Conservation (phyloP, 37 sponge, comb jelly and placozoan species). For the Petrosia ficiformis region DNA sequence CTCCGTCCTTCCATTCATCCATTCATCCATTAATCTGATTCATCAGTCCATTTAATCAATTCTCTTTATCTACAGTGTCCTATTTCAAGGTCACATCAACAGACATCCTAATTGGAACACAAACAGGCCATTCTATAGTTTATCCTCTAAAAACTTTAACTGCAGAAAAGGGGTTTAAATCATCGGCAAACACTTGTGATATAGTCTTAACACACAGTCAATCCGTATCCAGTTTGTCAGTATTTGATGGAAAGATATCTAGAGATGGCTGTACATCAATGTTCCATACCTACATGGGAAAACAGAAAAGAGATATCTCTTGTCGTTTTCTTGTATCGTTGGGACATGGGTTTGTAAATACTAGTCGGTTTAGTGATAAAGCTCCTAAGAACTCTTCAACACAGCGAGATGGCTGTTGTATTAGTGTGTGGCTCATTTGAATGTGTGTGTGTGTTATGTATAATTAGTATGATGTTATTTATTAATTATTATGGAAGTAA, state of each 20-base stretch:
- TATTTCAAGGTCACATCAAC: neutral
- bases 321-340: constrained; percentile 37
- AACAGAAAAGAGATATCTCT: neutral
- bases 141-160: too few species aligned
- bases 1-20: too few species aligned
- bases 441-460: neutral
- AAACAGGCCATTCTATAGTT: neutral
- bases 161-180: too few species aligned
- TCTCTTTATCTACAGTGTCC: neutral
- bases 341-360: constrained; percentile 33
- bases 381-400: neutral
- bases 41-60: neutral
- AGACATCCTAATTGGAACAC: neutral
- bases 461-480: too few species aligned
- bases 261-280: constrained; percentile 37
- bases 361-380: neutral
- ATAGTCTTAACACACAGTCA: neutral
- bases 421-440: neutral
- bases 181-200: too few species aligned
- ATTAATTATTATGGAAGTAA: too few species aligned
- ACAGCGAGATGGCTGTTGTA: too few species aligned
- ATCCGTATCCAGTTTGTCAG: neutral
- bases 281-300: constrained; percentile 46
- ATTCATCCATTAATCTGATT: too few species aligned
- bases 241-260: constrained; percentile 10